These are phyloP conservation scores for Lucilia cuprina DNA, from an alignment of 1,140 invertebrate species.

Conservation along the genomic window DNA sequence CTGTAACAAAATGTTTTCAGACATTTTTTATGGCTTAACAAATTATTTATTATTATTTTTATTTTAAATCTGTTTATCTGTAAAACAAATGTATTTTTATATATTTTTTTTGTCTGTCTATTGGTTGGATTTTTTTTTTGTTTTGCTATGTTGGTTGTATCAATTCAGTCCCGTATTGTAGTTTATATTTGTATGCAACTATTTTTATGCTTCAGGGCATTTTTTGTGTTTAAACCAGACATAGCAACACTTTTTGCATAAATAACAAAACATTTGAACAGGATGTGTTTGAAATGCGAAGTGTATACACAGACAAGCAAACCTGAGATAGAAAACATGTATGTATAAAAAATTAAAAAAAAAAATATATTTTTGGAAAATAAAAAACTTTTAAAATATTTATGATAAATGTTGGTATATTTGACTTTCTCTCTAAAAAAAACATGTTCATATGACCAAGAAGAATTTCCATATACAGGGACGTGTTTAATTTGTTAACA, in stretches of 20 bases:
- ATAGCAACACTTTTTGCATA: constrained; percentile 33
- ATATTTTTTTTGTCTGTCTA: constrained; percentile 6
- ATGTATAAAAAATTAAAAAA: neutral
- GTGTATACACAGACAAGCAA: neutral
- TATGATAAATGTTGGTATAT: constrained; percentile 26
- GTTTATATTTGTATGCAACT: constrained; percentile 11
- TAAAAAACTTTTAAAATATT: constrained; percentile 1
- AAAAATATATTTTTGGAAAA: neutral
- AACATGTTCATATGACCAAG: neutral
- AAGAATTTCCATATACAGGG: neutral
- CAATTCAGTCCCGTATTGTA: neutral
- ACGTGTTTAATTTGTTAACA: neutral
- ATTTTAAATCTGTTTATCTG: constrained; percentile 24
- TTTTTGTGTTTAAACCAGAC: constrained; percentile 21
- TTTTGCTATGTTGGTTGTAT: neutral
- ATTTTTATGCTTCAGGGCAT: constrained; percentile 23
- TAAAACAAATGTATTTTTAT: constrained; percentile 24
- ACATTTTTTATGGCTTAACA: neutral
- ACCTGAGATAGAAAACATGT: neutral
- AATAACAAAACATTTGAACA: constrained; percentile 16
- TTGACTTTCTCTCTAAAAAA: neutral
- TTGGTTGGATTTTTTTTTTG: constrained; percentile 3
- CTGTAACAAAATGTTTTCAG: neutral
- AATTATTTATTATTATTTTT: constrained; percentile 16
- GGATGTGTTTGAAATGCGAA: neutral